Evolutionary conservation across 1,140 invertebrate genomes (phyloP), one percentile per base, ranked within the genome.

Genomic region (Rhynchophorus ferrugineus): DNA sequence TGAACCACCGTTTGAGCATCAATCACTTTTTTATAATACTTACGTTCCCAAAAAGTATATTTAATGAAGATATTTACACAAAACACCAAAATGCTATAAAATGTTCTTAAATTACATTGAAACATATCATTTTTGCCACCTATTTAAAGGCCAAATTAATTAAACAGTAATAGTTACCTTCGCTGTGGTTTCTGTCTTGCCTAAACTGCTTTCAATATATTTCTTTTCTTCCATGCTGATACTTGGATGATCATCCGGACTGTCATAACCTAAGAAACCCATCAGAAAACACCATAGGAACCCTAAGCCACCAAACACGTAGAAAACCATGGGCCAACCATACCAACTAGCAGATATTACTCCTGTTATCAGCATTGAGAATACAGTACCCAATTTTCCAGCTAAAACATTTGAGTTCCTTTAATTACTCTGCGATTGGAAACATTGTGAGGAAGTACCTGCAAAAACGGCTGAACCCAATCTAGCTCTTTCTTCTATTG

Each of bases 241-340:
- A 2, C 71, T 61, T 11, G 67, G 69, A 45, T 80, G 78, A 1
- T 75, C 69, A 0, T 67, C 63, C 0, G 93, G 92, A 3, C 75
- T 71, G 60, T 85, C 82, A 1, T 79, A 76, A 0, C 83, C 80
- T 33, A 81, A 73, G 22, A 79, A 69, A 22, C 76, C 69, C 75
- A 84, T 89, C 0, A 76, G 3, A 0, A 78, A 49, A 9, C 76
- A 73, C 77, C 83, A 86, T 1, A 76, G 0, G 1, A 86, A 46
- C 8, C 80, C 74, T 0, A 81, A 49, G 2, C 61, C 71, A 44
- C 88, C 87, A 62, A 89, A 85, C 0, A 81, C 62, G 61, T 91
- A 91, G 65, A 89, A 91, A 1, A 86, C 80, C 18, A 80, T 74
- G 0, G 85, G 85, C 88, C 88, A 91, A 0, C 88, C 88, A 2